Evolutionary conservation across 2,797 vertebrate species (phyloP).

Genomic region (Anomalospiza imberbis): DNA sequence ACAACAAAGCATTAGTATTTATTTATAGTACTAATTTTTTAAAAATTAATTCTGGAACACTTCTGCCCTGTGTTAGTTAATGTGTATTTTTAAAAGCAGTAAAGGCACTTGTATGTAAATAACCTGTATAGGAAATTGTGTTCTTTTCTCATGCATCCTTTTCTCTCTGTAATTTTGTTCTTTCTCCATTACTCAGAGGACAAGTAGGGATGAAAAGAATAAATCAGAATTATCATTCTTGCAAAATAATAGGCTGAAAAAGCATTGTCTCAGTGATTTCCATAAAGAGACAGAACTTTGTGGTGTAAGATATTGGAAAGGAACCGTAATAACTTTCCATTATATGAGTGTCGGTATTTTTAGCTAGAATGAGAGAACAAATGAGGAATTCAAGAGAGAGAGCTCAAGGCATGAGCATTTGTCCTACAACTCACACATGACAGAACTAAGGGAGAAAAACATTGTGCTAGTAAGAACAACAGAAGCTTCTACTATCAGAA

Average conservation of each 20-base stretch:
- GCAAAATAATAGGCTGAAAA: conserved; percentile 8
- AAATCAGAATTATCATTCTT: not conserved
- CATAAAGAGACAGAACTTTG: not conserved
- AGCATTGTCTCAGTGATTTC: not conserved
- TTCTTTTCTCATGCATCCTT: not conserved
- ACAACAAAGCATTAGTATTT: not conserved
- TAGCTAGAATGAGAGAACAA: not conserved
- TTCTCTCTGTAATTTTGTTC: not conserved
- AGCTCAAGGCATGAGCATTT: not conserved
- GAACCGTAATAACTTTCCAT: not conserved
- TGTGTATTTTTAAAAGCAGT: not conserved
- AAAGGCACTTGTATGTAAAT: not conserved
- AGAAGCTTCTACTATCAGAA: not conserved
- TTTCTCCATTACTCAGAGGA: not conserved
- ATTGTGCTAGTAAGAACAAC: not conserved
- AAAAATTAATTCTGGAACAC: not conserved
- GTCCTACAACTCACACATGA: not conserved
- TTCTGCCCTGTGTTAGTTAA: not conserved
- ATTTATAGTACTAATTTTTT: not conserved
- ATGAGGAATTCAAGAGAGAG: not conserved
- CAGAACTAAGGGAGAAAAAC: not conserved
- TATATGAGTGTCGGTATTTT: not conserved
- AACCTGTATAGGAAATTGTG: not conserved
- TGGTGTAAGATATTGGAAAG: not conserved
- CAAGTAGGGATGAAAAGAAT: not conserved